Conservation (phyloP, 2,888 invertebrate species). For the Tenthredo distinguenda region DNA sequence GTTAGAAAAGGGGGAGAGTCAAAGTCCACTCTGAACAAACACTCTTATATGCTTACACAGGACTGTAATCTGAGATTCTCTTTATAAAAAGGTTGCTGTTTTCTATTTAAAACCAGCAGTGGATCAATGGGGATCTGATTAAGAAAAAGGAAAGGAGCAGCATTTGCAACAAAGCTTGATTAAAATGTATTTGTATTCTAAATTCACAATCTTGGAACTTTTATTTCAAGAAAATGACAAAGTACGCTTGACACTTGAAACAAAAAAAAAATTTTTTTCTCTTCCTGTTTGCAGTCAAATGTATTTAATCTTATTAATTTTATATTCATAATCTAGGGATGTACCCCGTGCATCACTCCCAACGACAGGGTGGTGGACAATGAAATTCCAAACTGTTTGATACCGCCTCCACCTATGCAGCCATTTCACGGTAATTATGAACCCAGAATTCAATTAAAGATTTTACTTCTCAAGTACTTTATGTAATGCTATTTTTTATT, state of each 20-base stretch:
- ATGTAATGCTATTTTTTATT: neutral
- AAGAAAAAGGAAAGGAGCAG: neutral
- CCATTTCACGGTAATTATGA: slow-evolving; percentile 71
- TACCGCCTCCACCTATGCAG: slow-evolving; percentile 73
- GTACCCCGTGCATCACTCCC: slow-evolving; percentile 69
- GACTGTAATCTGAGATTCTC: neutral
- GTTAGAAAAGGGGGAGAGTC: neutral
- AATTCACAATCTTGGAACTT: neutral
- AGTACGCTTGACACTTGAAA: neutral
- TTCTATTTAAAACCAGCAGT: neutral
- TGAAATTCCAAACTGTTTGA: slow-evolving; percentile 71
- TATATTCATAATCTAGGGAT: slow-evolving; percentile 64
- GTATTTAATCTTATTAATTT: neutral
- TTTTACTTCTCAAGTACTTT: neutral
- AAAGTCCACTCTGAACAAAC: neutral
- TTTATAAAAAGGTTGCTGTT: neutral
- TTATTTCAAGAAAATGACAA: neutral
- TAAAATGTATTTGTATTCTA: neutral
- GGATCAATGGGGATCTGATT: neutral
- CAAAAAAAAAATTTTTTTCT: too few relatives aligned
- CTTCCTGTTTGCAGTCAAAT: neutral
- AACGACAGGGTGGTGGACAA: slow-evolving; percentile 71
- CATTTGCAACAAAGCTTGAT: neutral
- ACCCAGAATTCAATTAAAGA: neutral
- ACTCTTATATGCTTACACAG: neutral